These are phyloP conservation scores for Harpagus bidentatus DNA, from an alignment of 2,113 vertebrate species.

Conservation along the genomic window DNA sequence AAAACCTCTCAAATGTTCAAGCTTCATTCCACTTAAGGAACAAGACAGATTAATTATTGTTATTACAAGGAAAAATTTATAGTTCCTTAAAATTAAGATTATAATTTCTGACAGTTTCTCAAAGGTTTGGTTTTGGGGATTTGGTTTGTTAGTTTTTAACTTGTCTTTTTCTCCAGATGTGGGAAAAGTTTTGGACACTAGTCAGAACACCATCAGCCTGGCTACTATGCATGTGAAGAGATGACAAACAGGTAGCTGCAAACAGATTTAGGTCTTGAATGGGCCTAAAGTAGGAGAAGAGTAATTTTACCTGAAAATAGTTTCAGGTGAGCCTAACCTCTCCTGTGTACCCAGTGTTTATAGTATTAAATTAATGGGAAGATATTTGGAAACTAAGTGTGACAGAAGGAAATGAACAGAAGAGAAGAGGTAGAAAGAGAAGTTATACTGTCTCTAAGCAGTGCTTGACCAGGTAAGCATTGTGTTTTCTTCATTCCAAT, in stretches of 20 bases:
- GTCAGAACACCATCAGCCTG: neutral
- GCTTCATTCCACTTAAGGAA: neutral
- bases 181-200: neutral
- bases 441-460: neutral
- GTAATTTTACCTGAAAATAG: neutral
- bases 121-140: rapidly evolving
- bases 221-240: neutral
- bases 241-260: neutral
- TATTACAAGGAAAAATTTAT: neutral
- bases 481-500: neutral
- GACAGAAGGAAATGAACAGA: neutral
- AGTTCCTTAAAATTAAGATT: neutral
- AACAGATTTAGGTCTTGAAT: neutral
- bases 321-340: neutral
- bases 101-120: neutral
- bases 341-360: neutral
- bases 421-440: neutral
- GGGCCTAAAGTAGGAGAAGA: neutral
- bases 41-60: neutral
- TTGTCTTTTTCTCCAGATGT: neutral
- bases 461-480: neutral
- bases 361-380: neutral
- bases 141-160: neutral
- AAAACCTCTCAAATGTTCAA: neutral
- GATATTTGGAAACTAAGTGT: neutral